Evolutionary conservation across 2,888 invertebrate species (phyloP), one percentile per base, ranked within the genome.

Genomic region (Drosophila neotestacea): DNA sequence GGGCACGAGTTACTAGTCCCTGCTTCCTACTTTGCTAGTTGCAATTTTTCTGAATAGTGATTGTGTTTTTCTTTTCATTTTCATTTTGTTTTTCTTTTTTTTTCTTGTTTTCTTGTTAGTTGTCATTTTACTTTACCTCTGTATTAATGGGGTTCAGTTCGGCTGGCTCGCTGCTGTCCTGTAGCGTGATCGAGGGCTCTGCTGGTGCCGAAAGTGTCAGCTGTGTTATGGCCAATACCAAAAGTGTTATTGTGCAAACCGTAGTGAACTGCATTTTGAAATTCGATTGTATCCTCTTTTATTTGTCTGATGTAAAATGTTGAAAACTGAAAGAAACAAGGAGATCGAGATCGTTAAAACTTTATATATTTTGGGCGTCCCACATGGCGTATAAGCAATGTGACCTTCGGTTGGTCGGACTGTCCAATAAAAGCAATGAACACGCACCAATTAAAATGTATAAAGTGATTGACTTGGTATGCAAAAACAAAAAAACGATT

Each of bases 101-200:
- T 27, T 11, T 58, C 41, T 41, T n/a, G 22, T 22, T 22, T 22
- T 22, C 22, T 22, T 22, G 22, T 22, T 16, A 16, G 16, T 16
- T 16, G 16, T 16, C 16, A 16, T 16, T 16, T 16, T 59, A 87
- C 58, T 68, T 91, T 92, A 92, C 92, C 92, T 92, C 91, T 64
- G 90, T 84, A 70, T 92, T 91, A 60, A 91, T 90, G 55, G 92
- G 92, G 80, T 91, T 92, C 66, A 92, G 70, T 50, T 92, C 91
- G 50, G 55, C 68, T 30, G 78, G 68, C 7, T 80, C 88, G 59
- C 70, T 80, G 63, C 50, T 71, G 47, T 89, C 88, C 63, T 89
- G 84, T 41, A 90, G 64, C n/a, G 79, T 70, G 34, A 85, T 61
- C 56, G 90, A 85, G 50, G 88, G 78, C 46, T 75, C 85, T 27